phyloP scores from a whole-genome alignment of 2,888 invertebrate genomes.

The Formica aserva region DNA sequence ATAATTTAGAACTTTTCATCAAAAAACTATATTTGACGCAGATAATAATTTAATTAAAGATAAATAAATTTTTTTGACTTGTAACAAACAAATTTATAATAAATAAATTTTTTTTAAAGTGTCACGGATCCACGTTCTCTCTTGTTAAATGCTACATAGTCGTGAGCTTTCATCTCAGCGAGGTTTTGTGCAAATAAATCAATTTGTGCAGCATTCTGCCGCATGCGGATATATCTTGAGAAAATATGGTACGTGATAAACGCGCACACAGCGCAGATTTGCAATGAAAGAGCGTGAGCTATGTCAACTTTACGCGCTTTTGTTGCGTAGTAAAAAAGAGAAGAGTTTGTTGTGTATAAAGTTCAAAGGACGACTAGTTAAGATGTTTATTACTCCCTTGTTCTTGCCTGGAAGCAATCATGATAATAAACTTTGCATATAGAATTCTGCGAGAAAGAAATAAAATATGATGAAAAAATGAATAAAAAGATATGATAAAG shows the following conservation, averaged over 20 bases:
- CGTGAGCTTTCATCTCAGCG: not conserved
- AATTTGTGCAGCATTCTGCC: not conserved
- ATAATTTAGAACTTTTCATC: not conserved
- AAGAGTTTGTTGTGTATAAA: slow-evolving; percentile 21
- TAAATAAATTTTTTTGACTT: not conserved
- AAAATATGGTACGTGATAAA: slow-evolving; percentile 5
- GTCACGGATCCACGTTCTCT: not conserved
- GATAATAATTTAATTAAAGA: not conserved
- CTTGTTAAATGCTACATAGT: not conserved
- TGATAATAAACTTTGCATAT: slow-evolving; percentile 23
- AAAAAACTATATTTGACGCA: not conserved
- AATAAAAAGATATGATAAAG: not conserved
- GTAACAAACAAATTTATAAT: not conserved
- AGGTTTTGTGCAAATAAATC: slow-evolving; percentile 17
- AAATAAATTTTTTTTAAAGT: not conserved
- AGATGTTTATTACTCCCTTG: slow-evolving; percentile 43
- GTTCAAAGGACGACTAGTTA: slow-evolving; percentile 38
- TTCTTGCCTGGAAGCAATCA: not conserved
- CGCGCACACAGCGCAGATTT: not conserved
- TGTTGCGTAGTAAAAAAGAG: slow-evolving; percentile 2
- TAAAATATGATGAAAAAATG: no score
- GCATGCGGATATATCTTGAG: not conserved
- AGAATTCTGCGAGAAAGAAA: not conserved
- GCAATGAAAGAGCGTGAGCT: slow-evolving; percentile 2
- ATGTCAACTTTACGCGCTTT: slow-evolving; percentile 7